Percentiles rank a stretch among this genome's conserved stretches.
Evolutionary conservation across 2,888 invertebrate species (phyloP).

Genomic region (Drosophila borborema): DNA sequence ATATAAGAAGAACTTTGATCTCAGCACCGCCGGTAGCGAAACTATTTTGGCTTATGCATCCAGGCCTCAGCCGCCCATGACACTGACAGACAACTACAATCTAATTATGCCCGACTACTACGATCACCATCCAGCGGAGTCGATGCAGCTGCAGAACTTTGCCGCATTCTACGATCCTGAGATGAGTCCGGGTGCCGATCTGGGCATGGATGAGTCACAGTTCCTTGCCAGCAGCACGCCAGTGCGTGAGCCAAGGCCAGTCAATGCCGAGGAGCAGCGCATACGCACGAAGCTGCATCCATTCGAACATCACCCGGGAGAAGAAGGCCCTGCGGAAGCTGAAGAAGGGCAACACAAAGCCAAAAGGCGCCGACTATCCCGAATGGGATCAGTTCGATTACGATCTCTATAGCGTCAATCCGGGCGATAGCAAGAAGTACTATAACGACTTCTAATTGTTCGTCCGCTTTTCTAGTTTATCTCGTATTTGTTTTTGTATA

Average conservation of each 20-base stretch:
- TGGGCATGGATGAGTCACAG: conserved; percentile 80
- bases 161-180: conserved; percentile 71
- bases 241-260: conserved; percentile 72
- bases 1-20: conserved; percentile 29
- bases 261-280: conserved; percentile 70
- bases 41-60: conserved; percentile 58
- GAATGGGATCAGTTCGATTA: conserved; percentile 84
- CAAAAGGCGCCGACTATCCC: conserved; percentile 64
- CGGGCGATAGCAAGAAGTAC: conserved; percentile 68
- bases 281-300: conserved; percentile 65
- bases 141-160: conserved; percentile 80
- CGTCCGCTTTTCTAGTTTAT: conserved; percentile 18
- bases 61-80: conserved; percentile 65
- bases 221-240: conserved; percentile 58
- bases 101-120: conserved; percentile 76
- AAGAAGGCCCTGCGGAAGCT: conserved; percentile 64
- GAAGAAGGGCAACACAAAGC: conserved; percentile 71
- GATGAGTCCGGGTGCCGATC: conserved; percentile 56
- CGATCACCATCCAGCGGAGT: conserved; percentile 70
- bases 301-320: conserved; percentile 70
- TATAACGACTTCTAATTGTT: conserved; percentile 52
- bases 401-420: conserved; percentile 78
- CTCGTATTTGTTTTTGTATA: conserved; percentile 45
- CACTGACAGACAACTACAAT: conserved; percentile 74
- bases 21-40: conserved; percentile 43